Evolutionary conservation across 2,113 vertebrate species (phyloP).

Genomic region (Muntiacus muntjak): DNA sequence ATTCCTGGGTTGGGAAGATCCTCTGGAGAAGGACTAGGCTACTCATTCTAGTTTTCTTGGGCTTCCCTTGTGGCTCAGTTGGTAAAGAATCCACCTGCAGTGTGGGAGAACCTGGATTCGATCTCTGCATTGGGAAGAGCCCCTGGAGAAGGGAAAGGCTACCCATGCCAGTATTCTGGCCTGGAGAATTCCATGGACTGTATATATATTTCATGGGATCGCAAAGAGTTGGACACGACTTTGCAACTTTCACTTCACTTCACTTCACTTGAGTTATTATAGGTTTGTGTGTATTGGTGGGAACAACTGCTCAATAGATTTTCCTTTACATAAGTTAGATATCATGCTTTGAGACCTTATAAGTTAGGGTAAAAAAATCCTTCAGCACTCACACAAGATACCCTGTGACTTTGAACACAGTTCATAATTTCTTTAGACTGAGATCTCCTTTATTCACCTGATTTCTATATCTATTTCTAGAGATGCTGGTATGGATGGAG

Average conservation of each 20-base stretch:
- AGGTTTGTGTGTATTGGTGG: background rate
- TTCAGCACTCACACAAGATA: background rate
- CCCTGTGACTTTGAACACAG: background rate
- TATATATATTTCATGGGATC: background rate
- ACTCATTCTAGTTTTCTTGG: background rate
- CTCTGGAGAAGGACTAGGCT: background rate
- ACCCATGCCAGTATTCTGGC: background rate
- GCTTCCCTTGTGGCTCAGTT: background rate
- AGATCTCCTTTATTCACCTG: background rate
- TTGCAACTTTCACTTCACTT: background rate
- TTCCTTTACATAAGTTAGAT: background rate
- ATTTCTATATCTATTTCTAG: background rate
- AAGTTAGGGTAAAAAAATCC: background rate
- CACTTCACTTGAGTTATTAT: background rate
- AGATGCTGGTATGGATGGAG: background rate
- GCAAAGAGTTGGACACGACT: background rate
- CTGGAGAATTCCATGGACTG: background rate
- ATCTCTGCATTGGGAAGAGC: background rate
- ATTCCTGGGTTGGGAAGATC: background rate
- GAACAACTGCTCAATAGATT: background rate
- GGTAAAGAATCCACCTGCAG: background rate
- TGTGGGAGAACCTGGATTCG: rapidly evolving
- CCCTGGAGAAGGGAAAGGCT: background rate
- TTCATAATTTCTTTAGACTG: background rate
- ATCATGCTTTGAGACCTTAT: background rate